A percentile compares a stretch with the other conserved stretches of the same genome.
phyloP scores from a whole-genome alignment of 2,888 invertebrate species.

The Argyra leucocephala region DNA sequence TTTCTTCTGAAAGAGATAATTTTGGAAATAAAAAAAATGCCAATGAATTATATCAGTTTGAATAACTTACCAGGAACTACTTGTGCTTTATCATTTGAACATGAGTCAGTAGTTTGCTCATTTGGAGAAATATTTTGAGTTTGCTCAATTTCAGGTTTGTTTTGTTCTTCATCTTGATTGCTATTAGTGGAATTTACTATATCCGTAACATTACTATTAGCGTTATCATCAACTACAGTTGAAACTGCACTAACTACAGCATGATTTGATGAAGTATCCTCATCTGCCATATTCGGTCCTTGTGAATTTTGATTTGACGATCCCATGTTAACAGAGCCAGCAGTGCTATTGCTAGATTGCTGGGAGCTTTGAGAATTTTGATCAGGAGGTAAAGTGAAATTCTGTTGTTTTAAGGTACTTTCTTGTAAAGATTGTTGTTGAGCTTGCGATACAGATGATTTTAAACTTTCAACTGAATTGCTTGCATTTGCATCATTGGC shows the following conservation, averaged over 20 bases:
- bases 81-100: neutral
- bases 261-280: slow-evolving; percentile 8
- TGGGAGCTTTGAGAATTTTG: neutral
- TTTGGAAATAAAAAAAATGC: neutral
- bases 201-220: slow-evolving; percentile 23
- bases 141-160: neutral
- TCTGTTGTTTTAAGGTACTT: neutral
- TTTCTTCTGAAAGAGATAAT: neutral
- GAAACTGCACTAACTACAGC: neutral
- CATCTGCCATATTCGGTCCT: neutral
- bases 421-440: neutral
- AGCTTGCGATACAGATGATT: neutral
- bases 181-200: neutral
- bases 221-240: slow-evolving; percentile 20
- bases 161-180: slow-evolving; percentile 26
- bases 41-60: too few relatives aligned
- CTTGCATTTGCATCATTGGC: slow-evolving; percentile 10
- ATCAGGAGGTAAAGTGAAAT: neutral
- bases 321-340: neutral
- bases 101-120: neutral
- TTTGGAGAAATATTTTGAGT: neutral
- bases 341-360: neutral
- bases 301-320: slow-evolving; percentile 2
- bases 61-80: neutral
- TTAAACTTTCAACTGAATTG: neutral